phyloP scores from a whole-genome alignment of 2,113 vertebrate genomes.

The Callithrix jacchus region DNA sequence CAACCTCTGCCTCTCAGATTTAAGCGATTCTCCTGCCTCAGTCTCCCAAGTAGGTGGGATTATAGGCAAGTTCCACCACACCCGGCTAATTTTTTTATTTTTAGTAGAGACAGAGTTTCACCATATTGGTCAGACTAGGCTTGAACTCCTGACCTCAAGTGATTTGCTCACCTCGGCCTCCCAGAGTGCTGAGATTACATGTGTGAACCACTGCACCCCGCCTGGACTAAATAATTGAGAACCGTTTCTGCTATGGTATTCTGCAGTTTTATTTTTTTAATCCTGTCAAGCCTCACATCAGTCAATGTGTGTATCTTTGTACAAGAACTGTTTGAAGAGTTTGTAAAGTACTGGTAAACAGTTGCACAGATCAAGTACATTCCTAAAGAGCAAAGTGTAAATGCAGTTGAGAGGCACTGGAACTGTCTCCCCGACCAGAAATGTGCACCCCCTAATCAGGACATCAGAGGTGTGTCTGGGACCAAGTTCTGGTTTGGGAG shows the following conservation, averaged over 20 bases:
- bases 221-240: not conserved
- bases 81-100: too few relatives aligned
- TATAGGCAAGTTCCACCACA: too few relatives aligned
- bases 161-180: too few relatives aligned
- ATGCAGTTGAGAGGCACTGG: not conserved
- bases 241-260: not conserved
- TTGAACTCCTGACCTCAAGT: too few relatives aligned
- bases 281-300: not conserved
- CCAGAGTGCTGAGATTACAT: too few relatives aligned
- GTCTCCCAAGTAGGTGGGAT: too few relatives aligned
- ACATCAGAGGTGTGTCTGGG: not conserved
- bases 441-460: not conserved
- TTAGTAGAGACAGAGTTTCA: too few relatives aligned
- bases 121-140: too few relatives aligned
- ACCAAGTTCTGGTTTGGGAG: not conserved
- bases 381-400: not conserved
- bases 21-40: too few relatives aligned
- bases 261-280: conserved; percentile 35
- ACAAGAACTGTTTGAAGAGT: not conserved
- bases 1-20: too few relatives aligned
- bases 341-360: conserved; percentile 18
- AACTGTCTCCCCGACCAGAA: not conserved
- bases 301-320: not conserved
- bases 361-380: not conserved
- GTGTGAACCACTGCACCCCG: too few relatives aligned